A percentile compares a stretch with the other conserved stretches of the same genome.
Conservation (phyloP, 2,113 vertebrate species). For the Anoplopoma fimbria region DNA sequence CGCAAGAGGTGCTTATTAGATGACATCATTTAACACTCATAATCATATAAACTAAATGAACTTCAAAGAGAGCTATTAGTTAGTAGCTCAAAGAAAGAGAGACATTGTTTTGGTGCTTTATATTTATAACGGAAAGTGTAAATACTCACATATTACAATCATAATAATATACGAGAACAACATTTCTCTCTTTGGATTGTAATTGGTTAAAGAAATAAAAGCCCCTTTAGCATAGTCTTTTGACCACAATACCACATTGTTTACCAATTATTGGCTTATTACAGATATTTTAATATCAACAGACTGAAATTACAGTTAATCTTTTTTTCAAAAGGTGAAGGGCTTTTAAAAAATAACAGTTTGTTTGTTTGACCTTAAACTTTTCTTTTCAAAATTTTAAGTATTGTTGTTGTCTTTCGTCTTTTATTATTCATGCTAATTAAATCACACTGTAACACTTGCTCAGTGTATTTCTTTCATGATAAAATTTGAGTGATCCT, state of each 20-base stretch:
- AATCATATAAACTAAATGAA: neutral
- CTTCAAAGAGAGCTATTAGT: neutral
- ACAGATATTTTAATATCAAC: neutral
- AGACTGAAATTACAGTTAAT: neutral
- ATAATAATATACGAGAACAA: neutral
- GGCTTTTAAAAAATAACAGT: neutral
- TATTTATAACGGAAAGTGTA: neutral
- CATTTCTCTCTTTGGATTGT: neutral
- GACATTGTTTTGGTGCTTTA: neutral
- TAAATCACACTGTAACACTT: neutral
- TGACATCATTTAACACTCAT: neutral
- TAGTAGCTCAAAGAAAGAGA: neutral
- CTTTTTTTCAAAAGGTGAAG: neutral
- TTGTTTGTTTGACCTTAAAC: neutral
- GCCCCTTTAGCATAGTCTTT: neutral
- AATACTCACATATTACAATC: neutral
- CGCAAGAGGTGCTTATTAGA: neutral
- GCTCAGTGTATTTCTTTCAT: neutral
- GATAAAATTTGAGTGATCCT: neutral
- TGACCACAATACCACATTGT: neutral
- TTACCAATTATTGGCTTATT: neutral
- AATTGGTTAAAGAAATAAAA: neutral
- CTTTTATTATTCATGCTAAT: neutral
- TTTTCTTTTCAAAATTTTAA: neutral
- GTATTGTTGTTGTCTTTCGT: neutral